Percentiles rank a stretch among this genome's conserved stretches.
These are phyloP conservation scores for Urocynchramus pylzowi DNA, from an alignment of 2,113 vertebrate genomes.

Conservation along the genomic window DNA sequence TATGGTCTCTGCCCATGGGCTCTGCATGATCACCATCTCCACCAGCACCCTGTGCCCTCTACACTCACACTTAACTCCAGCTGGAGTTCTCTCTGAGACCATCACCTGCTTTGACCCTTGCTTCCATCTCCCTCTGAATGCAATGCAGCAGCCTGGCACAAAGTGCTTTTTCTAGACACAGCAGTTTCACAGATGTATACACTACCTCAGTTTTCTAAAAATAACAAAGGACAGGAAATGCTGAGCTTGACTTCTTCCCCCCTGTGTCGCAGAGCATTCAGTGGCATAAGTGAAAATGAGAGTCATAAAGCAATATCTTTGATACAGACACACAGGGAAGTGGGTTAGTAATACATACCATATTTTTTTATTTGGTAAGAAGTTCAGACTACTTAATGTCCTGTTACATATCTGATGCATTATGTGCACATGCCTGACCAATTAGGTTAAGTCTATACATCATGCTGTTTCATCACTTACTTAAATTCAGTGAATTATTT, in stretches of 20 bases:
- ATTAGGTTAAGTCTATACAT: slow-evolving; percentile 40
- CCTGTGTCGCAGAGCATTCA: neutral
- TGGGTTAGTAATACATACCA: neutral
- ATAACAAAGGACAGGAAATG: neutral
- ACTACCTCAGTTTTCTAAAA: neutral
- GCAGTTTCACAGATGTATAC: neutral
- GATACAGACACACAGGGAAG: neutral
- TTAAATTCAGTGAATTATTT: slow-evolving; percentile 49
- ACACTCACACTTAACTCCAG: neutral
- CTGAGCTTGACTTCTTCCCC: neutral
- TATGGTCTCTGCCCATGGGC: neutral
- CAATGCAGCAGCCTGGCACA: neutral
- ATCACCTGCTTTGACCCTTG: neutral
- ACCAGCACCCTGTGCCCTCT: neutral
- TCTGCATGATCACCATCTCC: neutral
- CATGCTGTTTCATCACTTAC: slow-evolving; percentile 48
- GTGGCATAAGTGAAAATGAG: neutral
- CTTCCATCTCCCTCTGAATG: neutral
- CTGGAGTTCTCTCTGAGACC: neutral
- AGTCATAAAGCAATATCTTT: slow-evolving; percentile 11
- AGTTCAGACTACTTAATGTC: slow-evolving; percentile 20
- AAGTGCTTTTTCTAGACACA: neutral
- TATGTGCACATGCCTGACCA: slow-evolving; percentile 13
- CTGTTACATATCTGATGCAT: neutral
- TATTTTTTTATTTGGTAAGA: slow-evolving; percentile 27